Evolutionary conservation across 1,140 invertebrate genomes (phyloP).

Genomic region (Heliconius himera): DNA sequence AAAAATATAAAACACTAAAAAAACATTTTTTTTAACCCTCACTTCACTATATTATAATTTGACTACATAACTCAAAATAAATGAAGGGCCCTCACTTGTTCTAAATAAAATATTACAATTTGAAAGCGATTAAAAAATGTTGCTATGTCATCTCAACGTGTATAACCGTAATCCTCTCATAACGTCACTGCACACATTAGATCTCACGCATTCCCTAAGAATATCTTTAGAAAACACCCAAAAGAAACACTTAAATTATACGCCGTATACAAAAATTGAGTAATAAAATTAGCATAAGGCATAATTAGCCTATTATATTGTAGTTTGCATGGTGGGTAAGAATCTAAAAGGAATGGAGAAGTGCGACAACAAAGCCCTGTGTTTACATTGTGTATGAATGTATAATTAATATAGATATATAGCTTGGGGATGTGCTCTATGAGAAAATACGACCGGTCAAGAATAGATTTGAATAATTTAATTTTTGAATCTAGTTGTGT

Average conservation of each 20-base stretch:
- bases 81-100: not conserved
- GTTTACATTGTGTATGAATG: slow-evolving; percentile 77
- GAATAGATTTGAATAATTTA: slow-evolving; percentile 50
- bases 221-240: slow-evolving; percentile 54
- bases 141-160: slow-evolving; percentile 37
- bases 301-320: slow-evolving; percentile 76
- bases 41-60: not conserved
- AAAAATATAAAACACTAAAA: not conserved
- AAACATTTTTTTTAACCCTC: not conserved
- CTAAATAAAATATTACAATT: slow-evolving; percentile 9
- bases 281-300: slow-evolving; percentile 74
- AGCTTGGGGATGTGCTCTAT: slow-evolving; percentile 46
- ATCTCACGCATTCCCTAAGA: slow-evolving; percentile 59
- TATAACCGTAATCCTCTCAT: slow-evolving; percentile 41
- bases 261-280: slow-evolving; percentile 62
- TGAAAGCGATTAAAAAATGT: slow-evolving; percentile 24
- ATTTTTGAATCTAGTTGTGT: not conserved
- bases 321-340: slow-evolving; percentile 67
- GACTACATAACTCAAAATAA: slow-evolving; percentile 12
- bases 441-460: slow-evolving; percentile 60
- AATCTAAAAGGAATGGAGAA: slow-evolving; percentile 54
- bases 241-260: slow-evolving; percentile 61
- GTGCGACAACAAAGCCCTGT: slow-evolving; percentile 57
- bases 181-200: slow-evolving; percentile 37
- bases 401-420: slow-evolving; percentile 76